A percentile compares a stretch with the other conserved stretches of the same genome.
Conservation (phyloP, 2,888 invertebrate genomes). For the Hypomecis atomaria region DNA sequence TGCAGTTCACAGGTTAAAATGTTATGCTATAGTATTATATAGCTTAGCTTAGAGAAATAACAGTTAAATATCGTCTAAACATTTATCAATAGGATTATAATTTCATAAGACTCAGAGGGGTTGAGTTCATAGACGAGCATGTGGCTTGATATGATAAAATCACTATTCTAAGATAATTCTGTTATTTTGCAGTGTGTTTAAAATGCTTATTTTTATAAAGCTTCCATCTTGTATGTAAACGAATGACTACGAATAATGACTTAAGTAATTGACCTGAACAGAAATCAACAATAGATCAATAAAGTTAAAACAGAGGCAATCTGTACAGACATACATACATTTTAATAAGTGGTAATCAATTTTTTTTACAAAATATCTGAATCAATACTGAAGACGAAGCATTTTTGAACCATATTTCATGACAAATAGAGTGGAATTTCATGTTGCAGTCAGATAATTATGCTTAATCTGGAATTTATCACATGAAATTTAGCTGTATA, state of each 20-base stretch:
- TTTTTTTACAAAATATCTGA: too few relatives aligned
- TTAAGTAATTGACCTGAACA: not conserved
- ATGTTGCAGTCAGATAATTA: too few relatives aligned
- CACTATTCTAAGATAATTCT: not conserved
- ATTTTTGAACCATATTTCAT: not conserved
- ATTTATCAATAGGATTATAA: not conserved
- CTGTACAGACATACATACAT: not conserved
- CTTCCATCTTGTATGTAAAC: not conserved
- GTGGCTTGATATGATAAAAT: not conserved
- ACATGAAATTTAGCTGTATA: not conserved
- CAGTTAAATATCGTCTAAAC: not conserved
- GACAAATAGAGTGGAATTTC: not conserved
- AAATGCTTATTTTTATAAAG: not conserved
- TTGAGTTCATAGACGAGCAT: not conserved
- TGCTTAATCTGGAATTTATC: not conserved
- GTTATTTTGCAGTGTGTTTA: not conserved
- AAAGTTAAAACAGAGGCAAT: not conserved
- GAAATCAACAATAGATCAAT: not conserved
- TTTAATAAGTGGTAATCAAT: not conserved
- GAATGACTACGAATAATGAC: not conserved
- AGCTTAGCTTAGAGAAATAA: not conserved
- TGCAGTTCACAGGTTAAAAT: not conserved
- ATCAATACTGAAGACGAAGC: not conserved
- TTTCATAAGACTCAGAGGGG: not conserved
- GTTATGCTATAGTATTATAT: not conserved